A percentile compares a stretch with the other conserved stretches of the same genome.
Conservation (phyloP, 2,888 invertebrate species). For the Gerosis bhagava region DNA sequence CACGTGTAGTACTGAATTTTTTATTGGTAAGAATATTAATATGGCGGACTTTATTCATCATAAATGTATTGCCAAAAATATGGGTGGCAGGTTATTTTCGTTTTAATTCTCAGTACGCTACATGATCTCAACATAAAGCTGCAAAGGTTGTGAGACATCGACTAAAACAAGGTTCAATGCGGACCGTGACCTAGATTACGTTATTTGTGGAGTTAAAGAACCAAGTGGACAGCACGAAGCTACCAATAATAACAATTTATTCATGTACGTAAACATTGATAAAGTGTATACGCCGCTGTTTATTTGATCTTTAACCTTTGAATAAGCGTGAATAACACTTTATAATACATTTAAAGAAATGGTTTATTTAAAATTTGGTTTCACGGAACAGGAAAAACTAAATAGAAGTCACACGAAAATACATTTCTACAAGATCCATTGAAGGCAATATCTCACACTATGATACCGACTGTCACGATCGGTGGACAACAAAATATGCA, state of each 20-base stretch:
- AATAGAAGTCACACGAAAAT: too few relatives aligned
- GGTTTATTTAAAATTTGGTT: too few relatives aligned
- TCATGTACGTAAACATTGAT: conserved; percentile 12
- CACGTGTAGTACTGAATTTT: too few relatives aligned
- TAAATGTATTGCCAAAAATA: conserved; percentile 2
- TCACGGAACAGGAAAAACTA: too few relatives aligned
- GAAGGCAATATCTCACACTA: too few relatives aligned
- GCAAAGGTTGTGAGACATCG: conserved; percentile 38
- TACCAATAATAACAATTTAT: conserved; percentile 17
- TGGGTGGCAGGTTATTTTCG: neutral
- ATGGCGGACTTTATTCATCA: too few relatives aligned
- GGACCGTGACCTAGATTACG: conserved; percentile 71
- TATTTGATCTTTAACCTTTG: neutral
- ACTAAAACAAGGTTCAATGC: conserved; percentile 54
- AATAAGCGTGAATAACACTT: too few relatives aligned
- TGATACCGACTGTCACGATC: too few relatives aligned
- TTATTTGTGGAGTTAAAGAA: conserved; percentile 60
- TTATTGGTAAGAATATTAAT: too few relatives aligned
- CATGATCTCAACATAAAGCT: conserved; percentile 35
- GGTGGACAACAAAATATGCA: too few relatives aligned
- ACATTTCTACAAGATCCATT: too few relatives aligned
- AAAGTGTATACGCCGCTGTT: neutral
- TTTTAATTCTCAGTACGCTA: conserved; percentile 17
- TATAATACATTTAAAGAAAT: too few relatives aligned
- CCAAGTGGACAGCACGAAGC: conserved; percentile 38